Evolutionary conservation across 2,888 invertebrate species (phyloP).

Genomic region (Chironomus riparius): DNA sequence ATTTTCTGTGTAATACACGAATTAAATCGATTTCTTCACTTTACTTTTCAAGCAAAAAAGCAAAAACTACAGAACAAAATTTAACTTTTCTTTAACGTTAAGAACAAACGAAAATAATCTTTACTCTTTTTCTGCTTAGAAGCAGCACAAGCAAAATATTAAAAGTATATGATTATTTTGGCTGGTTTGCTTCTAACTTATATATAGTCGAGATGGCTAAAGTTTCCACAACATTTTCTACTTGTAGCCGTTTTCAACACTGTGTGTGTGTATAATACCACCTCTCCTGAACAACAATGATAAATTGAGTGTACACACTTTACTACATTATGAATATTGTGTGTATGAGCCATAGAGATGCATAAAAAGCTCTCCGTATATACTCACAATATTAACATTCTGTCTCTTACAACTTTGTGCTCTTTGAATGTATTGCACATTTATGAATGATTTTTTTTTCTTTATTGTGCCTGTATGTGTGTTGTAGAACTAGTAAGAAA

Average conservation of each 20-base stretch:
- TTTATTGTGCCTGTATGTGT: background rate
- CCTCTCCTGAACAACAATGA: slow-evolving; percentile 10
- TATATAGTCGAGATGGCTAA: slow-evolving; percentile 14
- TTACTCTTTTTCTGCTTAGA: slow-evolving; percentile 25
- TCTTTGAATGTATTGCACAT: background rate
- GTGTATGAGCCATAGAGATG: background rate
- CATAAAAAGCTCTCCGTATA: slow-evolving; percentile 16
- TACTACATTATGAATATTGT: background rate
- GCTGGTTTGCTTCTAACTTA: slow-evolving; percentile 20
- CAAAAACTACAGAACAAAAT: slow-evolving; percentile 20
- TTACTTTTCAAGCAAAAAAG: background rate
- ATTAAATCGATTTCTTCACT: background rate
- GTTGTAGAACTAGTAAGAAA: background rate
- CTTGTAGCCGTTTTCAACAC: background rate
- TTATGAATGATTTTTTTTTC: background rate
- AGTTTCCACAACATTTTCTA: slow-evolving; percentile 7
- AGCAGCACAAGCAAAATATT: slow-evolving; percentile 26
- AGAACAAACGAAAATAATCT: background rate
- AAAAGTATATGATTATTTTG: slow-evolving; percentile 27
- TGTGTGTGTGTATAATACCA: slow-evolving; percentile 13
- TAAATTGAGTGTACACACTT: background rate
- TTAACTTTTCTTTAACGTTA: background rate
- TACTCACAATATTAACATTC: background rate
- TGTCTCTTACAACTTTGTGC: too few species aligned
- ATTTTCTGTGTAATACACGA: background rate